phyloP scores from a whole-genome alignment of 2,113 vertebrate genomes.

The Lagopus muta region DNA sequence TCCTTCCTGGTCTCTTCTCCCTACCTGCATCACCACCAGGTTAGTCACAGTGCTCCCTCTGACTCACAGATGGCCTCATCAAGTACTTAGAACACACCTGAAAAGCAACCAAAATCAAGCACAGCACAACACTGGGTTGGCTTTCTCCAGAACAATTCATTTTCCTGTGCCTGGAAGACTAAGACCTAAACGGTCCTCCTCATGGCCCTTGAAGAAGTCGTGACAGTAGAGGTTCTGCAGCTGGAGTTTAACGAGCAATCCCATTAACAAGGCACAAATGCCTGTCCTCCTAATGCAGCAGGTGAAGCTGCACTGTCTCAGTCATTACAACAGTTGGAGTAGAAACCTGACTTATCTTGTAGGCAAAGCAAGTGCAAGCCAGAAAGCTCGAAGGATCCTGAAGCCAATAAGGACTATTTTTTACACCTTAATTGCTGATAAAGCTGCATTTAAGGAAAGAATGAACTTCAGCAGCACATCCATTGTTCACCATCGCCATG shows the following conservation, averaged over 20 bases:
- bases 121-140: rapidly evolving
- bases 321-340: neutral
- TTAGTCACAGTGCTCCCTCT: neutral
- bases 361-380: neutral
- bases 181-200: neutral
- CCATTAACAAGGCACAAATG: neutral
- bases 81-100: neutral
- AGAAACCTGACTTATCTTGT: constrained; percentile 4
- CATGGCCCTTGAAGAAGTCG: neutral
- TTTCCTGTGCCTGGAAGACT: neutral
- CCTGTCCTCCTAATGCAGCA: neutral
- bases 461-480: constrained; percentile 45
- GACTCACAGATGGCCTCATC: neutral
- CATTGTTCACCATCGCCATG: constrained; percentile 67
- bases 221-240: neutral
- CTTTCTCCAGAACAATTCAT: neutral
- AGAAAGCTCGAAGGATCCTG: neutral
- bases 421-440: neutral
- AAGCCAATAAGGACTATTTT: neutral
- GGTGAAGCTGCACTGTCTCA: neutral
- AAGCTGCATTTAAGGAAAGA: constrained; percentile 24
- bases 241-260: neutral
- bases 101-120: neutral
- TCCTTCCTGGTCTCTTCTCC: neutral
- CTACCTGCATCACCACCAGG: rapidly evolving